Base-by-base conservation (phyloP, 2,888 invertebrate genomes). In the Dinocampus coccinellae region DNA sequence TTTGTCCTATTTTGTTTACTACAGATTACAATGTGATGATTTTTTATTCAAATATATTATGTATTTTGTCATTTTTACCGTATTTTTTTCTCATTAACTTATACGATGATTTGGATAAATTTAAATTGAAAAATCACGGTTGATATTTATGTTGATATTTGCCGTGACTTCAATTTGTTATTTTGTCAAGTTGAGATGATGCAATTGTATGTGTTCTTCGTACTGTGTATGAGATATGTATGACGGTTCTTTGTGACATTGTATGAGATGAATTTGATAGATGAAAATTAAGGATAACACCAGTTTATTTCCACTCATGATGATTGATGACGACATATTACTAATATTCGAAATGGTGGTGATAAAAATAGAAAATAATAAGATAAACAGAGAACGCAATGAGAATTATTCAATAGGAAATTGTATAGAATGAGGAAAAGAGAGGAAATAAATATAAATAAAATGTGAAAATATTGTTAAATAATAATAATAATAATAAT, bases 261-360 rank as follows among this genome's bases (percentile, higher is more conserved):
- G n/a, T 39, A n/a, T 47, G 47, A 7, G 65, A 22, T 29, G 75
- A 68, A 70, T 73, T 75, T 76, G 76, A 76, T 76, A 72, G 75
- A 74, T 76, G 74, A 74, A 74, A 76, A 67, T 71, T 62, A 71
- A 71, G 71, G 73, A n/a, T n/a, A 71, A 76, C 74, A 74, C 73
- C 73, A 62, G 58, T 60, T 61, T 42, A 68, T 69, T 76, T 73
- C 69, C 72, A 71, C 73, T 34, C 64, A 52, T 58, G 13, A 71
- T 73, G 76, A 76, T 76, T 75, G 67, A 76, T 73, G 71, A n/a
- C 13, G 11, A 3, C 13, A 39, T n/a, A 39, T 39, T n/a, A 3
- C n/a, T n/a, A 39, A n/a, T 39, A 39, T 39, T 39, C n/a, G 39
- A 47, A 4, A 47, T 47, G 6, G 16, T 29, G 64, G 63, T 10